Conservation (phyloP, 2,797 vertebrate genomes). For the Mus caroli region DNA sequence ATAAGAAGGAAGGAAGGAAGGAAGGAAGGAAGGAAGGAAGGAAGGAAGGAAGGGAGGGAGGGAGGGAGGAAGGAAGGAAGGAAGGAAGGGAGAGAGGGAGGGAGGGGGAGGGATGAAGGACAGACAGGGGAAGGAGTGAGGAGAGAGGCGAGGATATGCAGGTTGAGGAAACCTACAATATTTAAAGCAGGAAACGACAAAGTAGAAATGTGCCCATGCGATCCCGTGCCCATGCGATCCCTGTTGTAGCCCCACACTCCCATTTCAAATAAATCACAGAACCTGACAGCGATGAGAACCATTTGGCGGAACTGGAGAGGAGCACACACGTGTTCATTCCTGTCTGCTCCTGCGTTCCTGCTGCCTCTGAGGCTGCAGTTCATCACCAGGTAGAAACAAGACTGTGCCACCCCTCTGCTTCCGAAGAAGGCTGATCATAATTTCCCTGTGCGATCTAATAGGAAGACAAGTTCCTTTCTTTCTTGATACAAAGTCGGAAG, state of each 20-base stretch:
- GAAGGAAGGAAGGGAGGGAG: rapidly evolving
- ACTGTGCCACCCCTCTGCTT: neutral
- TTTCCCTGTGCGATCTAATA: neutral
- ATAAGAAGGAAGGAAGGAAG: no score
- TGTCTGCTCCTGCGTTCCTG: neutral
- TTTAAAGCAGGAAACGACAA: neutral
- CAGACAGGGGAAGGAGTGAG: neutral
- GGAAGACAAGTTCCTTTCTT: neutral
- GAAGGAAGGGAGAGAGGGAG: neutral
- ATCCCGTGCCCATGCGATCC: no score
- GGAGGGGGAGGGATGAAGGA: rapidly evolving
- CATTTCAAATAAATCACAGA: neutral
- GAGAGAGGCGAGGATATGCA: neutral
- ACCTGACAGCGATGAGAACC: neutral
- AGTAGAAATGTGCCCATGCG: neutral
- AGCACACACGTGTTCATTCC: no score
- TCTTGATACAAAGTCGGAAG: neutral
- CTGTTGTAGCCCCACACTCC: neutral
- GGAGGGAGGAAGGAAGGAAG: no score
- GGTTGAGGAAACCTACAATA: neutral
- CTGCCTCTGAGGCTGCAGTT: neutral
- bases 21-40: neutral
- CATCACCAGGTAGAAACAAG: neutral
- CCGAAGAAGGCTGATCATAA: neutral
- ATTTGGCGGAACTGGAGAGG: neutral